Conservation (phyloP, 2,797 vertebrate genomes). For the Echeneis naucrates region DNA sequence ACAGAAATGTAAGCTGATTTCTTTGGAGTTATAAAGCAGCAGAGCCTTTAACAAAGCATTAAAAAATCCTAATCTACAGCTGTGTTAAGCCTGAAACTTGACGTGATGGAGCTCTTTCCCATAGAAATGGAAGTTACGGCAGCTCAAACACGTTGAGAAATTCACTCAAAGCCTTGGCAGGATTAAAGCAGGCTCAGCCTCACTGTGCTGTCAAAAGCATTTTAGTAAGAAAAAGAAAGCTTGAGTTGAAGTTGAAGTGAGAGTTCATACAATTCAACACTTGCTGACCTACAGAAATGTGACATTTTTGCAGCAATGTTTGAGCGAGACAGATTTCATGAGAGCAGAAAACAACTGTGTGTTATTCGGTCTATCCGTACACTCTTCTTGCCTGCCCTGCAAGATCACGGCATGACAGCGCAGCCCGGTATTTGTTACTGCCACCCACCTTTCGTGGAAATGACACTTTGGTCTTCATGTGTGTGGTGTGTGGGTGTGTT, state of each 20-base stretch:
- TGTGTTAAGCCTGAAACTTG: conserved; percentile 54
- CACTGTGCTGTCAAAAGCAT: conserved; percentile 51
- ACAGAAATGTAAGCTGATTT: conserved; percentile 48
- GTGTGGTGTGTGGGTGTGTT: conserved; percentile 26
- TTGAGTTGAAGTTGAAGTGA: conserved; percentile 37
- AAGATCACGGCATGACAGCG: background rate
- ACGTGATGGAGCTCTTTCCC: conserved; percentile 38
- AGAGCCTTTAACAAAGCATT: conserved; percentile 48
- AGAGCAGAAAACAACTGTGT: background rate
- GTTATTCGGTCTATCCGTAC: background rate
- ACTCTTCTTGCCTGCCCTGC: background rate
- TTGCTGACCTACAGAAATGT: conserved; percentile 5
- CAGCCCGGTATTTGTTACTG: conserved; percentile 7
- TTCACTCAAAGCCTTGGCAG: conserved; percentile 45
- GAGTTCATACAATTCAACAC: conserved; percentile 2
- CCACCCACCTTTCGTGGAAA: conserved; percentile 42
- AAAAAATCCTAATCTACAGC: conserved; percentile 62
- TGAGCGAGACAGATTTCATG: conserved; percentile 14
- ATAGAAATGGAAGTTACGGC: conserved; percentile 31
- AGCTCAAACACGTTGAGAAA: conserved; percentile 59
- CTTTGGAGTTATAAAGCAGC: conserved; percentile 34
- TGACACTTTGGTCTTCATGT: conserved; percentile 14
- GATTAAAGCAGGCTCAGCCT: conserved; percentile 58
- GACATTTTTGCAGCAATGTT: conserved; percentile 9
- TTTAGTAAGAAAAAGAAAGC: conserved; percentile 50